Evolutionary conservation across 2,113 vertebrate species (phyloP), one percentile per base, ranked within the genome.

Genomic region (Pelecanoides urinatrix): DNA sequence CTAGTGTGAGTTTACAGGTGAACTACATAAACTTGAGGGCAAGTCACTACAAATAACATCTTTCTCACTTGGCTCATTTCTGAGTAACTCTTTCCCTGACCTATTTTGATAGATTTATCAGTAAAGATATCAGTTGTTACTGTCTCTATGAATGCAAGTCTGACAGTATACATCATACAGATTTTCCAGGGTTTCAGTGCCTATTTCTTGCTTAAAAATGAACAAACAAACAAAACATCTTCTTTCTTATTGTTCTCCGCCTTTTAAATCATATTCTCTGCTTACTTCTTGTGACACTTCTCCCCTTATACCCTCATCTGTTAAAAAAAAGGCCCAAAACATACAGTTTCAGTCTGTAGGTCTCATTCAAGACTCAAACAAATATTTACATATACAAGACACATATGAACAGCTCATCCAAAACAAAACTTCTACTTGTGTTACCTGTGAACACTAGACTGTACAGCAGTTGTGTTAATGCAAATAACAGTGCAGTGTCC

Each of bases 231-330:
- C 7, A 59, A 25, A 76, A 7, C 3, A 40, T 14, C 9, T 38
- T 20, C 22, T 76, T 88, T 76, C 36, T 22, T 73, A 25, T 13
- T 63, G 9, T 36, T 56, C 2, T 83, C n/a, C 3, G 4, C 10
- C 29, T 91, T 85, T 79, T 29, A 78, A 68, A 59, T 45, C 7
- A 32, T 29, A 50, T 44, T 89, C 6, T 49, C 22, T 52, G 7
- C 7, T 26, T 47, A 4, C 14, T 73, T 47, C 17, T 77, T 59
- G 44, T 56, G 22, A 14, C 0, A 0, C 4, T 84, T 75, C 6
- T 3, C 8, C 5, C 2, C 4, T 27, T 17, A 25, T 23, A 44
- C 1, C 6, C 12, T 86, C 45, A 47, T 30, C 30, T 66, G 10
- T 40, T 26, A 18, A 72, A n/a, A 62, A 65, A 53, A 50, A 59